Base-by-base conservation (phyloP, 2,797 vertebrate species). In the Astyanax mexicanus region DNA sequence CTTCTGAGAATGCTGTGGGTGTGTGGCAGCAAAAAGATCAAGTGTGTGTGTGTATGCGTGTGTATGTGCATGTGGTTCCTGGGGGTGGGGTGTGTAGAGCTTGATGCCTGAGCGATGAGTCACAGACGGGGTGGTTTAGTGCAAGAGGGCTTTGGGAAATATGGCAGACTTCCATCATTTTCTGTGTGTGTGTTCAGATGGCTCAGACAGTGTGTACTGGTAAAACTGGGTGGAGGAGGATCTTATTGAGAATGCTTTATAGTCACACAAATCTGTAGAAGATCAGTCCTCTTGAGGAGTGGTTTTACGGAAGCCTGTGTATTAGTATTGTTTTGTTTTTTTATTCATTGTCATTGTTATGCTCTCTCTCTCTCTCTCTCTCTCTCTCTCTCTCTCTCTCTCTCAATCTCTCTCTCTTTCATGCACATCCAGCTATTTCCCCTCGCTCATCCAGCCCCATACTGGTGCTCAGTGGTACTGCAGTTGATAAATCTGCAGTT, bases 101-200 rank as follows among this genome's bases (percentile, higher is more conserved):
- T 64, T 0, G 15, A 60, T 80, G 67, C 71, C 68, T 55, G 40
- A 70, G 45, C 40, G 17, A n/a, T 83, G 82, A 83, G 57, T 83
- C 82, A 83, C 72, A 70, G 35, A 69, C 47, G 21, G 51, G 42
- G 25, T 25, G 42, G 51, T 65, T 73, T 29, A 45, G 37, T 37
- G 27, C 35, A 38, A 11, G 51, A 67, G 51, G 49, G 65, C 15
- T 67, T 32, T 75, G 40, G 52, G 47, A 75, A 62, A 38, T 55
- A 32, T 78, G 81, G 58, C 65, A 10, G 29, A 15, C 2, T 27
- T 64, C 72, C 72, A 66, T 70, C 9, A 23, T 8, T 44, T n/a
- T 40, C 19, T 38, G 19, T 13, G 21, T 3, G 6, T 37, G 21
- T 70, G 57, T 69, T 51, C 54, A 54, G 55, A 32, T 49, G 38